A percentile compares a stretch with the other conserved stretches of the same genome.
phyloP scores from a whole-genome alignment of 2,113 vertebrate genomes.

The Eidolon helvum region DNA sequence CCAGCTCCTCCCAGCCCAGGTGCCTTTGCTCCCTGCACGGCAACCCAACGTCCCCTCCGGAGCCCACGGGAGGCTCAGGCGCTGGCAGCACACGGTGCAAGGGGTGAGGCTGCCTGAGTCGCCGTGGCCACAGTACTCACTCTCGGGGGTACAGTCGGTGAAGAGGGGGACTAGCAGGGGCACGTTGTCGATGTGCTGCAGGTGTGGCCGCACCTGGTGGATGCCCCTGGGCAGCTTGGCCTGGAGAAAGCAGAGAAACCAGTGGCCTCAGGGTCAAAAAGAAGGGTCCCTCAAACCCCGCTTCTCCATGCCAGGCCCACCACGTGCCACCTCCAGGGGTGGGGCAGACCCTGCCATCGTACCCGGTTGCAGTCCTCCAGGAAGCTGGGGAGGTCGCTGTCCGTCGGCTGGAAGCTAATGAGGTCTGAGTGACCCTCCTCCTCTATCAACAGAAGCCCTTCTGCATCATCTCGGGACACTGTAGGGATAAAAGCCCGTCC shows the following conservation, averaged over 20 bases:
- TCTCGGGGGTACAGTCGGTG: constrained; percentile 98
- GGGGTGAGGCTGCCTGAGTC: background rate
- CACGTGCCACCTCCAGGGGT: background rate
- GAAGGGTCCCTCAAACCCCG: background rate
- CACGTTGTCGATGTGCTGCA: constrained; percentile 99
- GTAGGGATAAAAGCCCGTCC: constrained; percentile 33
- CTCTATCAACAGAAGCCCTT: constrained; percentile 94
- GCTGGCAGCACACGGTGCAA: background rate
- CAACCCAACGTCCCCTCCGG: background rate
- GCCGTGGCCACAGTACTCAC: constrained; percentile 83
- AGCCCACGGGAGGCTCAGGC: background rate
- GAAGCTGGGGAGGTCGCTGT: constrained; percentile 98
- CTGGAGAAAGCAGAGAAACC: constrained; percentile 79
- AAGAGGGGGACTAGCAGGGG: constrained; percentile 98
- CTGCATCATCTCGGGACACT: constrained; percentile 96
- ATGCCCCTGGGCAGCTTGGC: constrained; percentile 98
- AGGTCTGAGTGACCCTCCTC: constrained; percentile 96
- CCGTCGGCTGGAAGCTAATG: constrained; percentile 97
- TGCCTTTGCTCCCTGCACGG: background rate
- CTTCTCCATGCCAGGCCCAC: background rate
- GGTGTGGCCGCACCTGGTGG: constrained; percentile 97
- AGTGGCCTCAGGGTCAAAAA: background rate
- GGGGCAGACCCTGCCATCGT: background rate
- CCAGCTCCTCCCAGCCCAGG: background rate
- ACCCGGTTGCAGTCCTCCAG: constrained; percentile 98